phyloP scores from a whole-genome alignment of 2,113 vertebrate species.

The Chroicocephalus ridibundus region DNA sequence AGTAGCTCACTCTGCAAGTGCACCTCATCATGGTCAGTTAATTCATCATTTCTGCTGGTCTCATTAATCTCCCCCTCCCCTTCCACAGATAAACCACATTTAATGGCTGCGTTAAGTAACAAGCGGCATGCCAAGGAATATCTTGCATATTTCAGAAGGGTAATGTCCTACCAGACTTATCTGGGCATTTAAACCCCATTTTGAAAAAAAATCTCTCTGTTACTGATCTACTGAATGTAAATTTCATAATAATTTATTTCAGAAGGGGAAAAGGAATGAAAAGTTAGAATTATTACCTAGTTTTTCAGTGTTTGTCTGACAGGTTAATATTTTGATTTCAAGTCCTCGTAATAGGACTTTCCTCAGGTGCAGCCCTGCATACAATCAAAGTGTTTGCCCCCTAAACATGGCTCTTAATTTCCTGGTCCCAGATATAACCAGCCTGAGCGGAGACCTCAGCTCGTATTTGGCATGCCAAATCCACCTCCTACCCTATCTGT shows the following conservation, averaged over 20 bases:
- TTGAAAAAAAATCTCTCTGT: neutral
- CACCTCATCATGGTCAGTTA: neutral
- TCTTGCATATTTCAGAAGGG: neutral
- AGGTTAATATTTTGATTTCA: neutral
- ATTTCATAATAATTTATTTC: neutral
- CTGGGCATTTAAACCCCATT: neutral
- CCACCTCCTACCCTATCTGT: neutral
- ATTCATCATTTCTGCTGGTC: slow-evolving; percentile 16
- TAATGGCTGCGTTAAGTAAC: neutral
- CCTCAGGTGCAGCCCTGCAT: neutral
- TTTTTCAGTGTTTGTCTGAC: neutral
- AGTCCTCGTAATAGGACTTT: neutral
- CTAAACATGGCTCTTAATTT: neutral
- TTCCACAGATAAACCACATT: slow-evolving; percentile 40
- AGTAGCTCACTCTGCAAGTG: neutral
- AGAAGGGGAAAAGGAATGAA: neutral
- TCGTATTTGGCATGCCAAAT: neutral
- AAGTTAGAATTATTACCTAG: neutral
- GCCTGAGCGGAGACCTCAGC: neutral
- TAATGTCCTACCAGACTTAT: neutral
- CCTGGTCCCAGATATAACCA: neutral
- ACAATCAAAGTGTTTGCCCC: neutral
- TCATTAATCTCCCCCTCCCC: neutral
- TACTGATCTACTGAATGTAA: neutral
- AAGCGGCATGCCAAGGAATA: neutral